Evolutionary conservation across 2,888 invertebrate genomes (phyloP), one percentile per base, ranked within the genome.

Genomic region (Mythimna lalbum): DNA sequence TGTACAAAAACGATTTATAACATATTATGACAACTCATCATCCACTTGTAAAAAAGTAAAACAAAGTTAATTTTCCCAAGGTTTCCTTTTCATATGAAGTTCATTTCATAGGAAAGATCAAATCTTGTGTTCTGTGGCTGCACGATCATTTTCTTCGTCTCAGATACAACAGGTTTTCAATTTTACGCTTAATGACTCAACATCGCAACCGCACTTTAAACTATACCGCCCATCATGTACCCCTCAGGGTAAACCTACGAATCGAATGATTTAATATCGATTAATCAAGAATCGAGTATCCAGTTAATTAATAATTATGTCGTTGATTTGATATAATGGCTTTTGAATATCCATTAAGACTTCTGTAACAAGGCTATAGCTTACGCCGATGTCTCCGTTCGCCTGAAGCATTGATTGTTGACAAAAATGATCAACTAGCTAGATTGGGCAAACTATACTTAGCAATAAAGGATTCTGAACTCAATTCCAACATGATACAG

Each of bases 221-320:
- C 59, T 69, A 69, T 81, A 78, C 81, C 78, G 65, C 76, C 78
- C 81, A 76, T 36, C 64, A 59, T 63, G 50, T 65, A 47, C 0
- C 65, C 78, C 78, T 65, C 31, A 23, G 69, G 78, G 69, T 31
- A 67, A 81, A 69, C 77, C 77, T 64, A 80, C 69, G 80, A 76
- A 74, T 62, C 57, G 39, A 62, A 62, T 64, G 63, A 80, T 77
- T 64, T 76, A 82, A 78, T 63, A 78, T 75, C 72, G 74, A 84
- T 84, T 77, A 73, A 78, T 84, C 78, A 80, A 76, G 59, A 57
- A 74, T 65, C 71, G 68, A 80, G 70, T 81, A 76, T 69, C 79
- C 77, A 59, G 76, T 76, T 81, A 77, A 84, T 80, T 84, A 84
- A 84, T 84, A 85, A 84, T 85, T 78, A 84, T 83, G 78, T 83